Base-by-base conservation (phyloP, 2,888 invertebrate genomes). In the Melikaiella ostensackeni region DNA sequence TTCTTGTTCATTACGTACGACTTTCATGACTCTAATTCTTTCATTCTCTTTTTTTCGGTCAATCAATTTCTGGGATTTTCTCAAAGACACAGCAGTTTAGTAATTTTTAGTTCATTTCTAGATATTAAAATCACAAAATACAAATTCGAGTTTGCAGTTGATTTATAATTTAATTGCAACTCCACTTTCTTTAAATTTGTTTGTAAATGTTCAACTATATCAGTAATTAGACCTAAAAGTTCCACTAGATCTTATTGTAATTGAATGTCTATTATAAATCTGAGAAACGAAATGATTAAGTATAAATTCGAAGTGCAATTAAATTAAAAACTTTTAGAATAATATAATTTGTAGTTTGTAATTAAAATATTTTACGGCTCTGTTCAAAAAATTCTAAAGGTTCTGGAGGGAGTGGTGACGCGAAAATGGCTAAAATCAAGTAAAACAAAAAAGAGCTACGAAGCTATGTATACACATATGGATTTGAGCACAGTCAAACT, bases 21-120 rank as follows among this genome's bases (percentile, higher is more conserved):
- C 77, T 73, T 79, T 79, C 77, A 80, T 75, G 78, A 82, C 80
- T 79, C 75, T 80, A 80, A 70, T 79, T 74, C 79, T 80, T 79
- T 66, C 75, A 77, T 77, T 79, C 64, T 66, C 57, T 30, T 75
- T 76, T 76, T 66, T 75, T 59, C 30, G 46, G 13, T 70, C 70
- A 70, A 70, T 46, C 13, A 27, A 8, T 46, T 46, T 66, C 19
- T 50, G 62, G 35, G 33, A 62, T 62, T 30, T 62, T n/a, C 19
- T 9, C 7, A 21, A 74, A 75, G 64, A 59, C 70, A 73, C 27
- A 73, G 66, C 30, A 46, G 16, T 50, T 21, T 5, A 35, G 21
- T n/a, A 9, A 11, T 21, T 38, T 5, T 21, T 64, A 0, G 30
- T 66, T 24, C 0, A 42, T 13, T 30, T 66, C 30, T 9, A 24